These are phyloP conservation scores for Melieria picta DNA, from an alignment of 2,888 invertebrate species.

Conservation along the genomic window DNA sequence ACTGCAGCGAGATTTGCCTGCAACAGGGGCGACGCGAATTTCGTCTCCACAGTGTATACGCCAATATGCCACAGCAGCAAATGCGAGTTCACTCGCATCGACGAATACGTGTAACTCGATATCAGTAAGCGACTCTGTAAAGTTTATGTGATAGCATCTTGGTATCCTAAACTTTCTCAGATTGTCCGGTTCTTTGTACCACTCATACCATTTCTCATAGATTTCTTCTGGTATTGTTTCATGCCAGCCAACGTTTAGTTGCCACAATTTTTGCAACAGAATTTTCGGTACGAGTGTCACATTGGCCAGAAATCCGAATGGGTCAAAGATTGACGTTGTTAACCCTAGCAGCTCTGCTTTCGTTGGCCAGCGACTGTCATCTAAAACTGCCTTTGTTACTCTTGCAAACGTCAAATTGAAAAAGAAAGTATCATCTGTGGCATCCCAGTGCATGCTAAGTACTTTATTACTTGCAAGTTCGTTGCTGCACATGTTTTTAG, in stretches of 20 bases:
- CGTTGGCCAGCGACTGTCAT: constrained; percentile 24
- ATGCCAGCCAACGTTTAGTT: constrained; percentile 16
- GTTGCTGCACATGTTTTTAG: constrained; percentile 19
- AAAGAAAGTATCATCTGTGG: constrained; percentile 24
- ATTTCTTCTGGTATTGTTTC: constrained; percentile 16
- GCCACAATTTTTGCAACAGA: constrained; percentile 12
- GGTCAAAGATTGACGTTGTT: constrained; percentile 32
- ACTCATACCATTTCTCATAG: constrained; percentile 14
- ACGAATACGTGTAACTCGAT: constrained; percentile 29
- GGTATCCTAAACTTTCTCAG: constrained; percentile 17
- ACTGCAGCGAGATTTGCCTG: constrained; percentile 34
- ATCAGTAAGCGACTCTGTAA: constrained; percentile 4
- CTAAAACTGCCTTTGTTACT: constrained; percentile 25
- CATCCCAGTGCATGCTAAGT: constrained; percentile 29
- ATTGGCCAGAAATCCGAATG: constrained; percentile 26
- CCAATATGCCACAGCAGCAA: constrained; percentile 34
- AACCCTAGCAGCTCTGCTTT: constrained; percentile 28
- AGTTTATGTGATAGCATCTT: constrained; percentile 14
- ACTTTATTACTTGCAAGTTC: constrained; percentile 24
- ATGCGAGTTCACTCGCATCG: constrained; percentile 29
- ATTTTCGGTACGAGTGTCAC: constrained; percentile 18
- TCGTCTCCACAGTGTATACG: constrained; percentile 17
- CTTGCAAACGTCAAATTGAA: constrained; percentile 33
- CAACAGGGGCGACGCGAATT: constrained; percentile 22
- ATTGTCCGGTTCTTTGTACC: constrained; percentile 8